These are phyloP conservation scores for Halcyon badia DNA, from an alignment of 2,797 vertebrate species.

Conservation along the genomic window DNA sequence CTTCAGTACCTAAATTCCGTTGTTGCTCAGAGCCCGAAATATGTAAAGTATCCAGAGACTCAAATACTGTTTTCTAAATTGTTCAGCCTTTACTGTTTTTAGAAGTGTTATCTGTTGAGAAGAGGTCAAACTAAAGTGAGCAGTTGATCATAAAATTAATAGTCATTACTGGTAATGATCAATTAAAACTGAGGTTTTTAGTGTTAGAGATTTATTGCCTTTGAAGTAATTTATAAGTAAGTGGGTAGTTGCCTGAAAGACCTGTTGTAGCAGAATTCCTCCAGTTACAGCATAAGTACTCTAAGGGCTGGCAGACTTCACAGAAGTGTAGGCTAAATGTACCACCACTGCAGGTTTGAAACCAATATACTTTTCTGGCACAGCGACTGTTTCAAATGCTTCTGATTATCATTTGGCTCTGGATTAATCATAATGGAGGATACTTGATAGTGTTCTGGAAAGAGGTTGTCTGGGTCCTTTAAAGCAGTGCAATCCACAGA, in stretches of 20 bases:
- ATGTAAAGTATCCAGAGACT: not conserved
- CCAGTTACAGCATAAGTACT: not conserved
- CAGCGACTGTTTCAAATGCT: not conserved
- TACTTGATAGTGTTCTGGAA: not conserved
- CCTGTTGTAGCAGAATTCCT: not conserved
- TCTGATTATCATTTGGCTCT: constrained; percentile 13
- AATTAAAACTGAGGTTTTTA: constrained; percentile 22
- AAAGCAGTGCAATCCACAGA: not conserved
- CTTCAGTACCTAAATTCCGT: not conserved
- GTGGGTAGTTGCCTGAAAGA: not conserved
- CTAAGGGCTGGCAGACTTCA: constrained; percentile 30
- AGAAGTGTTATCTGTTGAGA: not conserved
- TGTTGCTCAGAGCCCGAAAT: not conserved
- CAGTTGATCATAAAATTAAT: not conserved
- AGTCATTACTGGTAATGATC: not conserved
- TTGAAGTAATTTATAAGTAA: not conserved
- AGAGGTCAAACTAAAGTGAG: not conserved
- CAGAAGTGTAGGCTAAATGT: not conserved
- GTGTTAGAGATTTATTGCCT: not conserved
- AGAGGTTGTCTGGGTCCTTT: not conserved
- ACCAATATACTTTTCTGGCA: constrained; percentile 24
- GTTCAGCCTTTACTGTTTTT: not conserved
- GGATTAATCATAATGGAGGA: constrained; percentile 47
- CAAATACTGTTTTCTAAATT: not conserved
- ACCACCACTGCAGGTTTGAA: constrained; percentile 3